Conservation (phyloP, 2,888 invertebrate species). For the Drosophila meridionalis region DNA sequence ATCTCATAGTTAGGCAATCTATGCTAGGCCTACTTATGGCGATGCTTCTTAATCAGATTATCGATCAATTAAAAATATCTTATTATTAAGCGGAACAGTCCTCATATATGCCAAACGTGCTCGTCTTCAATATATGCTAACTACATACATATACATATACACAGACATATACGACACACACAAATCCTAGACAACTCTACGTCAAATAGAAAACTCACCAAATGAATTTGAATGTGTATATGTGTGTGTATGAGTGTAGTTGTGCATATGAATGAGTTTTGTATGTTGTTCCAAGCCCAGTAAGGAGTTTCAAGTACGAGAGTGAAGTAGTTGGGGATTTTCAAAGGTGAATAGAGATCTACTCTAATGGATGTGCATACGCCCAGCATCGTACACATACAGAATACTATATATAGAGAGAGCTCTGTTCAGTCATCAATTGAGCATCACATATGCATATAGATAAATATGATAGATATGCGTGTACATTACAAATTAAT, state of each 20-base stretch:
- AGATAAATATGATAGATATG: constrained; percentile 26
- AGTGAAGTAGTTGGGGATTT: constrained; percentile 7
- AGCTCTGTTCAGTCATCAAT: constrained; percentile 27
- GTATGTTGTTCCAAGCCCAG: constrained; percentile 25
- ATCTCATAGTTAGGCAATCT: not conserved
- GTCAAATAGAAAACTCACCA: constrained; percentile 3
- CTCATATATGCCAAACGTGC: not conserved
- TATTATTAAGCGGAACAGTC: not conserved
- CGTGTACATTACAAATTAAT: constrained; percentile 42
- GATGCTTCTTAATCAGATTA: too few relatives aligned
- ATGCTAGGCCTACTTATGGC: not conserved
- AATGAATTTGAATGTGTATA: constrained; percentile 18
- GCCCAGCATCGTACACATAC: constrained; percentile 24
- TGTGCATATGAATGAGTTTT: constrained; percentile 13
- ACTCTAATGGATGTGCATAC: constrained; percentile 19
- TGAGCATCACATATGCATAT: constrained; percentile 23
- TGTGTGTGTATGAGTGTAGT: constrained; percentile 11
- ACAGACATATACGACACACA: constrained; percentile 7
- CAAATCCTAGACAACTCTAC: constrained; percentile 1
- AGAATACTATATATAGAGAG: constrained; percentile 18
- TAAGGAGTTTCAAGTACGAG: constrained; percentile 27
- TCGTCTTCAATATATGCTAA: not conserved
- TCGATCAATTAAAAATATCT: too few relatives aligned
- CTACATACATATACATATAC: constrained; percentile 1
- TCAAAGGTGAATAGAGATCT: constrained; percentile 14